These are phyloP conservation scores for Anhinga rufa DNA, from an alignment of 2,113 vertebrate species.

Conservation along the genomic window DNA sequence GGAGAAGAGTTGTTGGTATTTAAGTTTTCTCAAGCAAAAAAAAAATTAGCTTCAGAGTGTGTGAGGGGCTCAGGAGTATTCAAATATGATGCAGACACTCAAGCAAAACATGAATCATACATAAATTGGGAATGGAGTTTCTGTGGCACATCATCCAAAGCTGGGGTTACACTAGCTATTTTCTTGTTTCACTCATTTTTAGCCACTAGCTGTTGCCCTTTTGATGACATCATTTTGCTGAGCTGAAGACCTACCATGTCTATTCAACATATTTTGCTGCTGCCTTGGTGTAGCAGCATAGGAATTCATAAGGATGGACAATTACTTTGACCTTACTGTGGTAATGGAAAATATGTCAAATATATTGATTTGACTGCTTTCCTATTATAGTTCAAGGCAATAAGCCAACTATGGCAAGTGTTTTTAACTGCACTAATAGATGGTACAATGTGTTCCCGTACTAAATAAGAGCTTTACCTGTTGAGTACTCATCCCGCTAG, in stretches of 20 bases:
- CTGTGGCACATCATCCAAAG: neutral
- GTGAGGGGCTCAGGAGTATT: neutral
- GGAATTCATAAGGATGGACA: neutral
- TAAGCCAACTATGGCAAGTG: neutral
- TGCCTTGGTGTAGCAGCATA: neutral
- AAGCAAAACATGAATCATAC: neutral
- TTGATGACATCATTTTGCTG: neutral
- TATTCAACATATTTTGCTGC: neutral
- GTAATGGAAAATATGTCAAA: neutral
- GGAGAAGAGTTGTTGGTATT: neutral
- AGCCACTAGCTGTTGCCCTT: neutral
- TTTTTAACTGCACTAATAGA: neutral
- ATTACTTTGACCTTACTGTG: neutral
- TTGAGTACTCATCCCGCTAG: neutral
- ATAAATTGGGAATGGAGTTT: neutral
- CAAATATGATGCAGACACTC: neutral
- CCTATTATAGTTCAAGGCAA: neutral
- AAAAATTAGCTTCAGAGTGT: neutral
- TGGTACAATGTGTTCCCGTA: neutral
- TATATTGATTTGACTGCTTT: neutral
- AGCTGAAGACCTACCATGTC: neutral
- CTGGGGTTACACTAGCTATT: neutral
- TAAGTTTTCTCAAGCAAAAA: neutral
- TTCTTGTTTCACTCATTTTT: neutral
- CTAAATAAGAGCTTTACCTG: neutral